Base-by-base conservation (phyloP, 2,797 vertebrate genomes). In the Smutsia gigantea region DNA sequence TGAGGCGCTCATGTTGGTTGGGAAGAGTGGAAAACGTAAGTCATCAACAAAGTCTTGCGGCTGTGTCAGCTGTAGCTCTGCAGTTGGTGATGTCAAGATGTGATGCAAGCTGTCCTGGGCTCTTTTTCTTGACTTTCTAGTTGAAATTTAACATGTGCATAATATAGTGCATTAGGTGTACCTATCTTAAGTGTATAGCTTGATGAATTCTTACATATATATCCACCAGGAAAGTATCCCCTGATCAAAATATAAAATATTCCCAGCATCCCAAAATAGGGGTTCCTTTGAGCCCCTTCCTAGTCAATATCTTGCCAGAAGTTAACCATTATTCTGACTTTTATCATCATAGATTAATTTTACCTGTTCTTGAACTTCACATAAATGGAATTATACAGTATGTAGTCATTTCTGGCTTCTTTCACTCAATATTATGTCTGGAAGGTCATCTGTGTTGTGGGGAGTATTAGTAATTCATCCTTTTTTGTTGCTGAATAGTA, bases 71-170 rank as follows among this genome's bases (percentile, higher is more conserved):
- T 17, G 42, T 8, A 83, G 25, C 23, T 49, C 69, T 53, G 8
- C 5, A 87, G 10, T 21, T 69, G 29, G 6, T 46, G 71, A n/a
- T 10, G 12, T 0, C 21, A 3, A 79, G n/a, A 74, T 39, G 59
- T 31, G 17, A n/a, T 53, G 11, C 64, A 78, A 87, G 34, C 37
- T 69, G 64, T 49, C n/a, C 31, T 1, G n/a, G 19, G 42, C 18
- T 95, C 34, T 81, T 88, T 79, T 78, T 90, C 46, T 92, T 71
- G 68, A 72, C 29, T 78, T 75, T 92, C 86, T 51, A 75, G 57
- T 57, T 55, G 68, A 93, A 79, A 92, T 29, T 75, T 66, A 93
- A 37, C 46, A 27, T 39, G n/a, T 66, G 21, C 42, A 42, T 82
- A 94, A 63, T 84, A 94, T 57, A 42, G 18, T 84, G 4, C 27